Conservation (phyloP, 2,888 invertebrate species). For the Thera britannica region DNA sequence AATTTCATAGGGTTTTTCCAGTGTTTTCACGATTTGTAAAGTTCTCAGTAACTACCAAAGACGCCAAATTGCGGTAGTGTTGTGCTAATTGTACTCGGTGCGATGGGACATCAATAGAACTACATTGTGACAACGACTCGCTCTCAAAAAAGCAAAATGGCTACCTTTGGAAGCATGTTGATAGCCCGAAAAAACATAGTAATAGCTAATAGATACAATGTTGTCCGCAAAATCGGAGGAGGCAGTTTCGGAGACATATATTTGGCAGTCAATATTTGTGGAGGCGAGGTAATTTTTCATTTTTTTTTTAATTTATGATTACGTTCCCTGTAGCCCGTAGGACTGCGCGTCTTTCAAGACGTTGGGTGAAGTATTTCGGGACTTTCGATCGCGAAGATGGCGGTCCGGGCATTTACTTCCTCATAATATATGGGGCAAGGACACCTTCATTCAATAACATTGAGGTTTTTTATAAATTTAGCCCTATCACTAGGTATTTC, state of each 20-base stretch:
- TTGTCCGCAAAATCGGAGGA: conserved; percentile 98
- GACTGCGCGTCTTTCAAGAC: conserved; percentile 57
- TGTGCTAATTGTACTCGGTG: conserved; percentile 68
- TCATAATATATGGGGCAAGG: conserved; percentile 30
- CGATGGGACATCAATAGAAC: conserved; percentile 67
- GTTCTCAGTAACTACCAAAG: conserved; percentile 59
- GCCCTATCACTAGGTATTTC: conserved; percentile 18
- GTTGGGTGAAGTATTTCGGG: conserved; percentile 64
- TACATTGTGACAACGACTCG: conserved; percentile 71
- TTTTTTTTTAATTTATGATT: conserved; percentile 41
- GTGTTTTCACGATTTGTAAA: conserved; percentile 67
- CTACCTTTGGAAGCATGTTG: conserved; percentile 77
- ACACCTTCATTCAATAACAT: conserved; percentile 25
- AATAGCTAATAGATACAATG: conserved; percentile 95
- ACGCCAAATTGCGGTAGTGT: conserved; percentile 67
- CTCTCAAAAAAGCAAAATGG: conserved; percentile 32
- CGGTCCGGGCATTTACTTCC: conserved; percentile 66
- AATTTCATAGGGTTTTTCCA: conserved; percentile 68
- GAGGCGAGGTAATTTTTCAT: conserved; percentile 90
- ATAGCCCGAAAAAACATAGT: conserved; percentile 70
- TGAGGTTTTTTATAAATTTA: conserved; percentile 15
- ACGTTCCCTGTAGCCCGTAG: conserved; percentile 42
- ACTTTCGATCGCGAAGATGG: conserved; percentile 70
- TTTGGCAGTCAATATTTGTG: conserved; percentile 95
- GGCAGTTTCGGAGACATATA: conserved; percentile 99